These are phyloP conservation scores for Parnassius apollo DNA, from an alignment of 2,888 invertebrate species.

Conservation along the genomic window DNA sequence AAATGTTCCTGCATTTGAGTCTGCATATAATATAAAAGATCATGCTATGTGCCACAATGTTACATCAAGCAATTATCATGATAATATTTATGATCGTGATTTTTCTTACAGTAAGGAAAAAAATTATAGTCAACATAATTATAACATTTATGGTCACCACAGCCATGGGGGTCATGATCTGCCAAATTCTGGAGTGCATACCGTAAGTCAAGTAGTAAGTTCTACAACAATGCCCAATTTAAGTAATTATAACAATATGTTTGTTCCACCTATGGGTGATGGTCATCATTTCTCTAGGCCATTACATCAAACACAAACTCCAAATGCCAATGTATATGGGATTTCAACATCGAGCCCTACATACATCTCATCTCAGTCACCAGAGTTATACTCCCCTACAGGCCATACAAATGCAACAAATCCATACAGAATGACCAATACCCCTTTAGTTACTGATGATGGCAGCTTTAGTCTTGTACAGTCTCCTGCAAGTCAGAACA, in stretches of 20 bases:
- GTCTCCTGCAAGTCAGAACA: conserved; percentile 70
- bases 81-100: conserved; percentile 63
- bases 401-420: conserved; percentile 76
- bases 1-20: conserved; percentile 57
- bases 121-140: conserved; percentile 65
- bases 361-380: conserved; percentile 70
- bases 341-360: conserved; percentile 66
- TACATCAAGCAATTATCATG: conserved; percentile 64
- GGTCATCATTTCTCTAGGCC: conserved; percentile 55
- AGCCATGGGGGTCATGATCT: conserved; percentile 60
- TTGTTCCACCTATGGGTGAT: conserved; percentile 52
- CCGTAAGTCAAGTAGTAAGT: conserved; percentile 73
- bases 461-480: conserved; percentile 73
- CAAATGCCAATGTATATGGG: conserved; percentile 66
- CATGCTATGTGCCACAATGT: conserved; percentile 54
- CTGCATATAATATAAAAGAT: conserved; percentile 61
- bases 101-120: conserved; percentile 70
- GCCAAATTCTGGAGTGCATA: conserved; percentile 61
- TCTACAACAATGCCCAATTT: conserved; percentile 77
- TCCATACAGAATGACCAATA: conserved; percentile 75
- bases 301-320: conserved; percentile 53
- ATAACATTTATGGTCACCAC: conserved; percentile 69
- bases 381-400: conserved; percentile 73
- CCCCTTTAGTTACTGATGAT: conserved; percentile 73
- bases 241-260: conserved; percentile 64